Percentiles rank a stretch among this genome's conserved stretches.
phyloP scores from a whole-genome alignment of 1,140 invertebrate genomes.

The Goniozus legneri region DNA sequence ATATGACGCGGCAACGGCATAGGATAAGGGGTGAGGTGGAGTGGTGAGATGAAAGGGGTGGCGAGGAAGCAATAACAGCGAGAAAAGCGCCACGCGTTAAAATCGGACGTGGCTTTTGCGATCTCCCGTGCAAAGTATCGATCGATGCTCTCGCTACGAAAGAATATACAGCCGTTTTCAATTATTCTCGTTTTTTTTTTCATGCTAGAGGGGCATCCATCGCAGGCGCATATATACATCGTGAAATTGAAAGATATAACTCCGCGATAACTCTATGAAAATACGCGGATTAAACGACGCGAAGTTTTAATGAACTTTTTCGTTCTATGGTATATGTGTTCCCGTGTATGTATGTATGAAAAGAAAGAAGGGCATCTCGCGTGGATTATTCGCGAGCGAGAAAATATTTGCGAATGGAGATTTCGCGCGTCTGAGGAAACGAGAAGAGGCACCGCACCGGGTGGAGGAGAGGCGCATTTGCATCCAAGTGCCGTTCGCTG shows the following conservation, averaged over 20 bases:
- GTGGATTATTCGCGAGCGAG: too few species aligned
- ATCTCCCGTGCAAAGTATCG: neutral
- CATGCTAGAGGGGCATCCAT: neutral
- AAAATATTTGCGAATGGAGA: neutral
- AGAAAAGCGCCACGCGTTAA: neutral
- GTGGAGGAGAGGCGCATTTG: constrained; percentile 29
- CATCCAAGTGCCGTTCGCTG: constrained; percentile 42
- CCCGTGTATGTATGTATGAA: neutral
- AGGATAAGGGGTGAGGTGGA: too few species aligned
- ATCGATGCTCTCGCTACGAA: neutral
- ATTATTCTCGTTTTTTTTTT: neutral
- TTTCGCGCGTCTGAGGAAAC: too few species aligned
- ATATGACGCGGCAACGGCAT: too few species aligned
- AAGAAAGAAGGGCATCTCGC: neutral
- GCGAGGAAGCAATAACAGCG: neutral
- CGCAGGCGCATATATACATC: neutral
- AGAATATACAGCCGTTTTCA: too few species aligned
- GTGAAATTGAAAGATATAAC: neutral
- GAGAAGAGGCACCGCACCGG: neutral
- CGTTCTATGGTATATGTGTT: too few species aligned
- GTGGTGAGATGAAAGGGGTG: neutral
- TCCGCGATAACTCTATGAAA: neutral
- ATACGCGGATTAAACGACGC: neutral
- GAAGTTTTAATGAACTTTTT: neutral
- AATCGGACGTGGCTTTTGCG: neutral